A percentile compares a stretch with the other conserved stretches of the same genome.
Evolutionary conservation across 1,140 invertebrate genomes (phyloP).

Genomic region (Megalonaias nervosa): DNA sequence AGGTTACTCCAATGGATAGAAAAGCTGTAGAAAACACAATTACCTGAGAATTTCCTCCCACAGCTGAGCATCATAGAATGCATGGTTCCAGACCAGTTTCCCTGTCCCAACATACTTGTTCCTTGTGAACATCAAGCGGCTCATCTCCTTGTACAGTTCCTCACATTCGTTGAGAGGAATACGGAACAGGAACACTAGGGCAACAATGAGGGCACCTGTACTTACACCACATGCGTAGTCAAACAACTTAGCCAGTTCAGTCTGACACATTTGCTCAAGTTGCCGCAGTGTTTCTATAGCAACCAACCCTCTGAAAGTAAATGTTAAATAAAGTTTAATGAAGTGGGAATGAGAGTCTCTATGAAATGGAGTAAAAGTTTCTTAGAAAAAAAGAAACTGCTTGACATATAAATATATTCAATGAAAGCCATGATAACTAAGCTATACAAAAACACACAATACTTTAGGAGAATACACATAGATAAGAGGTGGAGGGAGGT

Average conservation of each 20-base stretch:
- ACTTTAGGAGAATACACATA: too few relatives aligned
- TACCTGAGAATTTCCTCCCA: constrained; percentile 87
- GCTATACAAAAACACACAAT: too few relatives aligned
- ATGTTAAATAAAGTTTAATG: constrained; percentile 27
- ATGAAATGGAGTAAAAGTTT: too few relatives aligned
- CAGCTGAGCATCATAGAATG: constrained; percentile 90
- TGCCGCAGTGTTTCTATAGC: constrained; percentile 86
- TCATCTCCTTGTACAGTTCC: constrained; percentile 80
- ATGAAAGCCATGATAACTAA: too few relatives aligned
- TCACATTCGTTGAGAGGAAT: constrained; percentile 78
- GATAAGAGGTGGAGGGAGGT: too few relatives aligned
- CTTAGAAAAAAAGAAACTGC: too few relatives aligned
- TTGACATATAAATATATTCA: too few relatives aligned
- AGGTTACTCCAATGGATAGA: too few relatives aligned
- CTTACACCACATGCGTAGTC: constrained; percentile 95
- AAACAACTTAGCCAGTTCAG: constrained; percentile 78
- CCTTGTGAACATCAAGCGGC: constrained; percentile 82
- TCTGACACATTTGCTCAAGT: constrained; percentile 77
- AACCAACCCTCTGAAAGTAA: constrained; percentile 79
- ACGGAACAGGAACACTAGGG: constrained; percentile 68
- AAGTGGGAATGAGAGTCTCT: too few relatives aligned
- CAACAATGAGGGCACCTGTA: constrained; percentile 79
- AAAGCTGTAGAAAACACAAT: constrained; percentile 25
- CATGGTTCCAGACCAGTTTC: constrained; percentile 87
- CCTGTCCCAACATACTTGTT: constrained; percentile 82